A percentile compares a stretch with the other conserved stretches of the same genome.
phyloP scores from a whole-genome alignment of 2,888 invertebrate genomes.

The Crocallis elinguaria region DNA sequence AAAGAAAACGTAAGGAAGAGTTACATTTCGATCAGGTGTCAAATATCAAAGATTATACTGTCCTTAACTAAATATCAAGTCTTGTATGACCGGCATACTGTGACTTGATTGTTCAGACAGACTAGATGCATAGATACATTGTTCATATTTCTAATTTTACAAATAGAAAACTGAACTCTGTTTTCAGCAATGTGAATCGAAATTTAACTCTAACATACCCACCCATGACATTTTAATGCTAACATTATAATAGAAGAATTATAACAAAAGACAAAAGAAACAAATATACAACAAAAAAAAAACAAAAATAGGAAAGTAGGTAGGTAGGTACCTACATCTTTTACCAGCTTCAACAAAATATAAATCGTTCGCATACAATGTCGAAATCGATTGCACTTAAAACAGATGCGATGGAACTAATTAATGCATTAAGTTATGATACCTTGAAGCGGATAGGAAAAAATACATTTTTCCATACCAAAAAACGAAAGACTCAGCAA shows the following conservation, averaged over 20 bases:
- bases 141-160: constrained; percentile 58
- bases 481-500: no score
- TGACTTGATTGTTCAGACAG: constrained; percentile 46
- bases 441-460: no score
- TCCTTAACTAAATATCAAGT: constrained; percentile 43
- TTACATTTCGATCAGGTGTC: constrained; percentile 38
- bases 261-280: no score
- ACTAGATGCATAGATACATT: background rate
- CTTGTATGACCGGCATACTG: constrained; percentile 70
- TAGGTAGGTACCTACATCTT: background rate
- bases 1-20: constrained; percentile 36
- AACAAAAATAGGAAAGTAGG: no score
- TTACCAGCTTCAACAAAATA: background rate
- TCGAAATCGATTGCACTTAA: background rate
- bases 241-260: background rate
- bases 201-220: constrained; percentile 19
- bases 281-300: no score
- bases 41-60: no score
- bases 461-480: no score
- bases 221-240: background rate
- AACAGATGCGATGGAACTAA: no score
- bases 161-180: constrained; percentile 53
- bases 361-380: no score
- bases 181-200: constrained; percentile 17
- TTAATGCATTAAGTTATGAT: no score